Evolutionary conservation across 2,797 vertebrate genomes (phyloP).

Genomic region (Pipistrellus pipistrellus): DNA sequence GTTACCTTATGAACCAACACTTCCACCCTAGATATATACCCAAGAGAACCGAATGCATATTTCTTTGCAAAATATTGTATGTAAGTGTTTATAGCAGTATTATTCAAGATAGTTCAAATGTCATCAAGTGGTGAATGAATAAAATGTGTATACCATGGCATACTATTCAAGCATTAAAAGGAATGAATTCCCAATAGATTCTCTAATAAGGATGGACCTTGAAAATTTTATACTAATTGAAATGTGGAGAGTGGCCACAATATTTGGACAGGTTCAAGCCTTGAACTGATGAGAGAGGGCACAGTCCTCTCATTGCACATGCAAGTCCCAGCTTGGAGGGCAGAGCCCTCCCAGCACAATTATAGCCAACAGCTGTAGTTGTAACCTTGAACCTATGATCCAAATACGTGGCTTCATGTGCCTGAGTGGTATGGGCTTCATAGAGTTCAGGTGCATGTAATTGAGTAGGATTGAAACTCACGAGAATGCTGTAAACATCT

Average conservation of each 20-base stretch:
- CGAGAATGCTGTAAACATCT: no score
- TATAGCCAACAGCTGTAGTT: no score
- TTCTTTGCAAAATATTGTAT: background rate
- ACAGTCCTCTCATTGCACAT: no score
- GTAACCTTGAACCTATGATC: no score
- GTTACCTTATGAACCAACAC: background rate
- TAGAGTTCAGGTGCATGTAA: no score
- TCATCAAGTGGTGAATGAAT: background rate
- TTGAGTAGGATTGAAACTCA: no score
- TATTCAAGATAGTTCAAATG: background rate
- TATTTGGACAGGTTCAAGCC: no score
- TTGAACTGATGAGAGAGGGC: no score
- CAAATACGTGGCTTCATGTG: no score
- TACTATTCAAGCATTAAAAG: constrained; percentile 25
- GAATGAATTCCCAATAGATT: background rate
- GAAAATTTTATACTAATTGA: background rate
- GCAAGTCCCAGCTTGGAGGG: no score
- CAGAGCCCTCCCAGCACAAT: no score
- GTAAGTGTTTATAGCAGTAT: background rate
- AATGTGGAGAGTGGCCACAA: background rate
- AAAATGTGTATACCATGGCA: background rate
- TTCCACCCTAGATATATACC: background rate
- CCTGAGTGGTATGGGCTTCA: no score
- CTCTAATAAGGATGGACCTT: background rate
- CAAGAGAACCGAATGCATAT: background rate